These are phyloP conservation scores for Oenanthe melanoleuca DNA, from an alignment of 2,113 vertebrate species.

Conservation along the genomic window DNA sequence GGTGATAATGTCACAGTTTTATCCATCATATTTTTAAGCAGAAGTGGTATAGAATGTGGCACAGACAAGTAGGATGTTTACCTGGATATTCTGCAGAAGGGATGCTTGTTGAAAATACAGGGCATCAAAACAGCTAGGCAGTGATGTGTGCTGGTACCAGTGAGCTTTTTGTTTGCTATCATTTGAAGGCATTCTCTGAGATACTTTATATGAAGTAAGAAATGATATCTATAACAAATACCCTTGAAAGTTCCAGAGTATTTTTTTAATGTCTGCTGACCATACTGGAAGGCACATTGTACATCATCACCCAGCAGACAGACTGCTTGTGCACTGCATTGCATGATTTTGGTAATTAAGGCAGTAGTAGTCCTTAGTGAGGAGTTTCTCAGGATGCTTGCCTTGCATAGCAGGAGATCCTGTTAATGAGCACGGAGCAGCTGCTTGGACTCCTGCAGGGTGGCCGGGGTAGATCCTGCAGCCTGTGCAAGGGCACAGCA, in stretches of 20 bases:
- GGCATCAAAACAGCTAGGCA: not conserved
- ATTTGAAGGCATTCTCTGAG: not conserved
- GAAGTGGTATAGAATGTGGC: not conserved
- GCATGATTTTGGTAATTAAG: not conserved
- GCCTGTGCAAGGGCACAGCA: not conserved
- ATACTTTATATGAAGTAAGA: not conserved
- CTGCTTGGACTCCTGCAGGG: not conserved
- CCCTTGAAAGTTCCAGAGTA: not conserved
- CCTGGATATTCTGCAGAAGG: not conserved
- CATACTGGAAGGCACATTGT: not conserved
- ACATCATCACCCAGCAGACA: not conserved
- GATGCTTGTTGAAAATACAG: not conserved
- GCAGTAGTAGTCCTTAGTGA: not conserved
- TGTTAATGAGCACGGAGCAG: not conserved
- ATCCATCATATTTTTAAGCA: not conserved
- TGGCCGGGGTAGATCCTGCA: not conserved
- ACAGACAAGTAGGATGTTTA: not conserved
- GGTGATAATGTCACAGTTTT: not conserved
- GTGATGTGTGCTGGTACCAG: not conserved
- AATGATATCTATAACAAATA: not conserved
- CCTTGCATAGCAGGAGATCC: not conserved
- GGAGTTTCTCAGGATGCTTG: not conserved
- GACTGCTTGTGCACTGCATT: not conserved
- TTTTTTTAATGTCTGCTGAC: not conserved
- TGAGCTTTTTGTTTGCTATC: not conserved